These are phyloP conservation scores for Atta colombica DNA, from an alignment of 1,140 invertebrate species.

Conservation along the genomic window DNA sequence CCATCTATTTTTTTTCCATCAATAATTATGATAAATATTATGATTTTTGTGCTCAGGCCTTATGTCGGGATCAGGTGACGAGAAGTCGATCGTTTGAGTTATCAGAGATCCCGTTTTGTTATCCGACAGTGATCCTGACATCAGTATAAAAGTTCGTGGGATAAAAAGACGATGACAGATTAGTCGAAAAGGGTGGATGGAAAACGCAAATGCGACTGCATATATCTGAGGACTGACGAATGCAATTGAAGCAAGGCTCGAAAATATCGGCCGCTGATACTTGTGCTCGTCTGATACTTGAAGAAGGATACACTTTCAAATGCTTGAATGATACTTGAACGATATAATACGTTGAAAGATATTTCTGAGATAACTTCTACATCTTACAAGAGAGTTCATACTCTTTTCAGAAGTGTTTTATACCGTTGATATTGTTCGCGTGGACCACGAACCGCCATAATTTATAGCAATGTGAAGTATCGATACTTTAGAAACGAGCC, in stretches of 20 bases:
- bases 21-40: too few species aligned
- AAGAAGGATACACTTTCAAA: neutral
- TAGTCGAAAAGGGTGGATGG: neutral
- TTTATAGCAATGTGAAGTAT: neutral
- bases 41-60: too few species aligned
- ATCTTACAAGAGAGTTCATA: neutral
- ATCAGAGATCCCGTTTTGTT: slow-evolving; percentile 12
- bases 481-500: neutral
- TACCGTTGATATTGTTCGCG: neutral
- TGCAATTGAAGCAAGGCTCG: slow-evolving; percentile 6
- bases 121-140: neutral
- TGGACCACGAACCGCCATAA: slow-evolving; percentile 4
- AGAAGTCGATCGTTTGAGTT: neutral
- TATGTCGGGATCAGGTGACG: neutral
- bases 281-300: slow-evolving; percentile 25
- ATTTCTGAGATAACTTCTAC: neutral
- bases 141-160: neutral
- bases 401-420: neutral
- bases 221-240: neutral
- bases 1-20: too few species aligned
- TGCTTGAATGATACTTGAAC: neutral
- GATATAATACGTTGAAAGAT: neutral
- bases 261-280: slow-evolving; percentile 9
- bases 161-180: neutral
- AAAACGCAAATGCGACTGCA: neutral